These are phyloP conservation scores for Drosophila pallidifrons DNA, from an alignment of 1,140 invertebrate species.

Conservation along the genomic window DNA sequence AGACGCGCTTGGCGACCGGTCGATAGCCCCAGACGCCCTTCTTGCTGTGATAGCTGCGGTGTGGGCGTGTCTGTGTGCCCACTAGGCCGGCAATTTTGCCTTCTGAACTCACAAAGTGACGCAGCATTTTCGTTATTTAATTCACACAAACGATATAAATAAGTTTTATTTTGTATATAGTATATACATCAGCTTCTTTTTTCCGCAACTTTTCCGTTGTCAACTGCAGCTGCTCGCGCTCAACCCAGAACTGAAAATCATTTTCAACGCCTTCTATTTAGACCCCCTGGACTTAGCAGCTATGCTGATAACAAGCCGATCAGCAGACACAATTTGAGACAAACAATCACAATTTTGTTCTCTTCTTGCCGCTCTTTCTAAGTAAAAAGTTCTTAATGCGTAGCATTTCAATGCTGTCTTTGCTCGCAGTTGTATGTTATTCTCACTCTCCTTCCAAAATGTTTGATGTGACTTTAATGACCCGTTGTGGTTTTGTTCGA, in stretches of 20 bases:
- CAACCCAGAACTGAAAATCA: slow-evolving; percentile 33
- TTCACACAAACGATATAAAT: neutral
- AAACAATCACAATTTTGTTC: slow-evolving; percentile 20
- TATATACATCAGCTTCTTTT: neutral
- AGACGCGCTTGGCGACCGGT: slow-evolving; percentile 79
- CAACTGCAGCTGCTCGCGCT: slow-evolving; percentile 33
- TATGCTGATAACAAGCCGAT: slow-evolving; percentile 44
- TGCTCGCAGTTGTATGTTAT: no score
- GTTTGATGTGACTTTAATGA: slow-evolving; percentile 1
- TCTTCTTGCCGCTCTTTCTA: neutral
- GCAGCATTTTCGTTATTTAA: slow-evolving; percentile 62
- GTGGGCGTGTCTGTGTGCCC: slow-evolving; percentile 48
- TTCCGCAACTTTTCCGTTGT: neutral
- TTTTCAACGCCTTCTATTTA: neutral
- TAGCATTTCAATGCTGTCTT: neutral
- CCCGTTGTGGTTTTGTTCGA: neutral
- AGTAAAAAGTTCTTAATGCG: neutral
- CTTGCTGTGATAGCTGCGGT: slow-evolving; percentile 86
- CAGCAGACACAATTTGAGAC: slow-evolving; percentile 8
- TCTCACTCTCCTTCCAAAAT: neutral
- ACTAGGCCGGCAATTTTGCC: slow-evolving; percentile 34
- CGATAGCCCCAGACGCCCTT: slow-evolving; percentile 87
- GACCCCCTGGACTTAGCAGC: slow-evolving; percentile 27
- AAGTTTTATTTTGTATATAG: neutral
- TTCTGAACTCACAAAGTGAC: slow-evolving; percentile 51